These are phyloP conservation scores for Dichetophora obliterata DNA, from an alignment of 2,888 invertebrate genomes.

Conservation along the genomic window DNA sequence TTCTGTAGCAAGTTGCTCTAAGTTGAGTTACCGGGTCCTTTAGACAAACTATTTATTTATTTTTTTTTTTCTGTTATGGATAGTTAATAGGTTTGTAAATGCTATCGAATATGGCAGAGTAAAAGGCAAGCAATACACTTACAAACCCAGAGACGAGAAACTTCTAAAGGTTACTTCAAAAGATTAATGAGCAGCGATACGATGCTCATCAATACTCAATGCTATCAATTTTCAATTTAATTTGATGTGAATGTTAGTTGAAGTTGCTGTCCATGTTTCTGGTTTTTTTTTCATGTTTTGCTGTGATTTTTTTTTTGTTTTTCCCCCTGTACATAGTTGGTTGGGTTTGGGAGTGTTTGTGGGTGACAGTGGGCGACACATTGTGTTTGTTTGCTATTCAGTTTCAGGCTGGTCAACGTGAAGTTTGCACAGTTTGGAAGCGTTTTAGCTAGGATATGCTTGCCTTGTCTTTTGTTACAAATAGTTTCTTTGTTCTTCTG, in stretches of 20 bases:
- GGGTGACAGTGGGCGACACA: neutral
- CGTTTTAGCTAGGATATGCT: neutral
- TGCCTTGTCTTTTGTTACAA: constrained; percentile 32
- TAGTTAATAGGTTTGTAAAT: constrained; percentile 4
- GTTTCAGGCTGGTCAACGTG: neutral
- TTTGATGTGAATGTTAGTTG: constrained; percentile 38
- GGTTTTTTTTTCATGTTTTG: neutral
- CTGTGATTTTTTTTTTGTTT: neutral
- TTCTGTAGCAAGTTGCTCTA: neutral
- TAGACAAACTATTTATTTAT: too few species aligned
- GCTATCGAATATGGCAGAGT: neutral
- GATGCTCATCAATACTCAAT: constrained; percentile 47
- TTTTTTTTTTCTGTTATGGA: neutral
- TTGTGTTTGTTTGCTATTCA: neutral
- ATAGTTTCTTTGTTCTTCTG: constrained; percentile 37
- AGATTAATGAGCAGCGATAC: constrained; percentile 52
- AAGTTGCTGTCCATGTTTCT: constrained; percentile 14
- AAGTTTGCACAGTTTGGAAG: neutral
- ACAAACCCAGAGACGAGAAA: neutral
- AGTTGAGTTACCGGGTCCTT: neutral
- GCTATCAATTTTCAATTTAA: constrained; percentile 51
- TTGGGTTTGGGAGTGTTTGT: too few species aligned
- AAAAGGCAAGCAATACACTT: neutral
- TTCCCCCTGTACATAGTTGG: neutral
- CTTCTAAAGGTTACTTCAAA: constrained; percentile 20